Percentiles rank a stretch among this genome's conserved stretches.
phyloP scores from a whole-genome alignment of 2,113 vertebrate genomes.

The Cephalopterus ornatus region DNA sequence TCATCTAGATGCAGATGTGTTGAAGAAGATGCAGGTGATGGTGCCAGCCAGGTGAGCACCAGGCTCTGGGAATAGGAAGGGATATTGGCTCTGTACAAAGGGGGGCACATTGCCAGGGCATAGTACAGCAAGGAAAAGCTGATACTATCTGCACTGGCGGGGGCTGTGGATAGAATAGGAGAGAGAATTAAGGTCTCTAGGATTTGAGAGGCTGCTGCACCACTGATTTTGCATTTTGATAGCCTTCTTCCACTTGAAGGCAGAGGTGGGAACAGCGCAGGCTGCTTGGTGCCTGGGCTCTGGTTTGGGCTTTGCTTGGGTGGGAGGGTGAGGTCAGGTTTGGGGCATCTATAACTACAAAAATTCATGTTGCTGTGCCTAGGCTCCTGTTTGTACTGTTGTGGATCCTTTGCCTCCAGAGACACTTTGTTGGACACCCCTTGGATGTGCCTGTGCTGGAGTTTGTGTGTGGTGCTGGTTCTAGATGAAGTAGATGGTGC shows the following conservation, averaged over 20 bases:
- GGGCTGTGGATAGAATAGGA: neutral
- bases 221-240: neutral
- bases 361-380: neutral
- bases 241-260: neutral
- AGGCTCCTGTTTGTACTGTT: neutral
- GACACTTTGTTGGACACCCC: neutral
- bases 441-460: fast-evolving
- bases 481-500: fast-evolving
- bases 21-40: neutral
- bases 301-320: neutral
- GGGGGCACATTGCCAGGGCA: fast-evolving
- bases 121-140: neutral
- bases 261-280: neutral
- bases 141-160: fast-evolving
- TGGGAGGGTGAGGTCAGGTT: neutral
- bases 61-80: neutral
- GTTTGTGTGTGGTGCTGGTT: fast-evolving
- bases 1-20: conserved; percentile 30
- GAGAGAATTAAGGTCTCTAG: neutral
- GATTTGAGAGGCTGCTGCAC: neutral
- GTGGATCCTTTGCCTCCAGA: neutral
- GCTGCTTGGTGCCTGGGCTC: neutral
- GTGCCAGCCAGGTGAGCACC: neutral
- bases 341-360: neutral
- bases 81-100: neutral